phyloP scores from a whole-genome alignment of 1,140 invertebrate genomes.

The Drosophila sucinea region DNA sequence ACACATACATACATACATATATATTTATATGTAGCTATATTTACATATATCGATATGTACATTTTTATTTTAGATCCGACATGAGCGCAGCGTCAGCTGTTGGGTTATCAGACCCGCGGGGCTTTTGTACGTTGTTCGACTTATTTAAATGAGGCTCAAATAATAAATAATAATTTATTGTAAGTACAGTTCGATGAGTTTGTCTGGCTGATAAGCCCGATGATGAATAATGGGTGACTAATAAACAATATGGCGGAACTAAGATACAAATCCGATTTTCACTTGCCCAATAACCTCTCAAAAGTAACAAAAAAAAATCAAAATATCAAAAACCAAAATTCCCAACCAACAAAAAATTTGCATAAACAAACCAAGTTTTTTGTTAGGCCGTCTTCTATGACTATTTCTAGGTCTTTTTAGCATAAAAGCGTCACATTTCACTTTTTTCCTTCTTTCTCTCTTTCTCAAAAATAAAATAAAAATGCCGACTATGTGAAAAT shows the following conservation, averaged over 20 bases:
- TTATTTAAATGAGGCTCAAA: conserved; percentile 62
- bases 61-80: conserved; percentile 11
- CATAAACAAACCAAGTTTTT: conserved; percentile 61
- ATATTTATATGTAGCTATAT: conserved; percentile 5
- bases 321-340: background rate
- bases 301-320: background rate
- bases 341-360: conserved; percentile 42
- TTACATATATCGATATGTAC: conserved; percentile 2
- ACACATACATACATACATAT: background rate
- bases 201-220: conserved; percentile 66
- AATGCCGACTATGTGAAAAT: conserved; percentile 35
- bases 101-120: conserved; percentile 46
- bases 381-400: conserved; percentile 32
- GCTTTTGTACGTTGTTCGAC: conserved; percentile 33
- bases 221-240: conserved; percentile 47
- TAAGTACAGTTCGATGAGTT: conserved; percentile 35
- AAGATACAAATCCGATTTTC: conserved; percentile 15
- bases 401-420: conserved; percentile 48
- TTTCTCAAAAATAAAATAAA: conserved; percentile 10
- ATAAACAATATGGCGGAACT: conserved; percentile 59
- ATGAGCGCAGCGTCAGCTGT: conserved; percentile 47
- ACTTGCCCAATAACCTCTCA: conserved; percentile 17
- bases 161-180: conserved; percentile 49
- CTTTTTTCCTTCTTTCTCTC: conserved; percentile 41
- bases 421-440: conserved; percentile 73